Percentiles rank a stretch among this genome's conserved stretches.
Evolutionary conservation across 2,888 invertebrate species (phyloP).

Genomic region (Punctoribates punctum): DNA sequence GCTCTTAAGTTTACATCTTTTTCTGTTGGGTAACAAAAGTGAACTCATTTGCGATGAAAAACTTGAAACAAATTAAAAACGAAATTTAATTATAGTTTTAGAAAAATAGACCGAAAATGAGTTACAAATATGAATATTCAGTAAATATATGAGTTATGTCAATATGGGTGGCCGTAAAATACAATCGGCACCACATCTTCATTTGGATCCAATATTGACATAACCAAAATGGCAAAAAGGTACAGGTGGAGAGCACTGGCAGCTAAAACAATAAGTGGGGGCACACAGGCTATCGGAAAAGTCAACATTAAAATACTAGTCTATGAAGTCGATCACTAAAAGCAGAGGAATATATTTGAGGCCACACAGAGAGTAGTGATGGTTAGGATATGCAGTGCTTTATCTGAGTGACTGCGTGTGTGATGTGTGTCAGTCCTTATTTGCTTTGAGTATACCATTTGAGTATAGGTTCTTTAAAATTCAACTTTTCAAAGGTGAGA

Average conservation of each 20-base stretch:
- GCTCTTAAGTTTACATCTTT: no score
- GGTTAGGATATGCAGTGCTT: neutral
- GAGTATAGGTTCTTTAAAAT: slow-evolving; percentile 21
- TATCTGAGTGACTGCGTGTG: slow-evolving; percentile 4
- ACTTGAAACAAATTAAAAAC: no score
- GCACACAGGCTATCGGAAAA: slow-evolving; percentile 15
- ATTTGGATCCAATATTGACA: slow-evolving; percentile 32
- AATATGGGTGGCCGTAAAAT: slow-evolving; percentile 28
- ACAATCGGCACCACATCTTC: slow-evolving; percentile 32
- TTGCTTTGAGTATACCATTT: slow-evolving; percentile 10
- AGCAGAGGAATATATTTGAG: slow-evolving; percentile 16
- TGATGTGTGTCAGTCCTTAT: slow-evolving; percentile 32
- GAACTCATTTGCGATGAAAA: no score
- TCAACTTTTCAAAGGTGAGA: slow-evolving; percentile 5
- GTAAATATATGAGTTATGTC: neutral
- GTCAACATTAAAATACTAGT: slow-evolving; percentile 8
- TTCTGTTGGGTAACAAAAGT: no score
- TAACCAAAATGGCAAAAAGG: slow-evolving; percentile 11
- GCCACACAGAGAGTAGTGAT: slow-evolving; percentile 32
- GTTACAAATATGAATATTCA: no score
- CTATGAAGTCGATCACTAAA: slow-evolving; percentile 1
- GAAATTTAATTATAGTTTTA: no score
- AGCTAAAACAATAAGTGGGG: slow-evolving; percentile 35
- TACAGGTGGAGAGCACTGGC: slow-evolving; percentile 31
- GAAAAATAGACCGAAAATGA: no score